Evolutionary conservation across 2,113 vertebrate species (phyloP).

Genomic region (Carettochelys insculpta): DNA sequence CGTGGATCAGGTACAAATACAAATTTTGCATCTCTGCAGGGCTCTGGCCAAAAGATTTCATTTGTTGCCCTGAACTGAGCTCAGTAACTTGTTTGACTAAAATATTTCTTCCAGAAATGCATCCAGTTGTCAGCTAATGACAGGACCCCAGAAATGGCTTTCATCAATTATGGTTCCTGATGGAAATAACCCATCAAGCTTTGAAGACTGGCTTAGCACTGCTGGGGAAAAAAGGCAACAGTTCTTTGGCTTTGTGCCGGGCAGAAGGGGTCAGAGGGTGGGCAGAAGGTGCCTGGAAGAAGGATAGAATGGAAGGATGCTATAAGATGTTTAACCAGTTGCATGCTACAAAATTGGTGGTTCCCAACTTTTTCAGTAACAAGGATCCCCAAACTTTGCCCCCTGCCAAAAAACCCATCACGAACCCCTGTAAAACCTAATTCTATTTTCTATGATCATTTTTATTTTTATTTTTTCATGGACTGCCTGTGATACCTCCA

Average conservation of each 20-base stretch:
- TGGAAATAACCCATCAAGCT: background rate
- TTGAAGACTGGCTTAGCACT: background rate
- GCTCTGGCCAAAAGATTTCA: background rate
- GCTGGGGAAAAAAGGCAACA: background rate
- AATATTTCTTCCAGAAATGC: background rate
- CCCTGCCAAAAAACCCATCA: too few relatives aligned
- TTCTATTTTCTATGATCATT: too few relatives aligned
- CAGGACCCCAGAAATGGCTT: background rate
- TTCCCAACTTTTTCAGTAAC: too few relatives aligned
- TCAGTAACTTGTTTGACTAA: background rate
- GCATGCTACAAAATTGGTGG: background rate
- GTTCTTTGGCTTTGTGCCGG: background rate
- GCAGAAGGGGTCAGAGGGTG: background rate
- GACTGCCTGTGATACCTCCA: too few relatives aligned
- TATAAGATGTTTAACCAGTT: background rate
- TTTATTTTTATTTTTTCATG: too few relatives aligned
- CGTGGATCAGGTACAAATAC: too few relatives aligned
- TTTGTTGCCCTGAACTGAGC: background rate
- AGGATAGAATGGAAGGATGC: background rate
- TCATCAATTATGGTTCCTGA: background rate
- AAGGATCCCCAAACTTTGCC: too few relatives aligned
- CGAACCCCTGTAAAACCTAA: too few relatives aligned
- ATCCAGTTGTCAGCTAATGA: background rate
- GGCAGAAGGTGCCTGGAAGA: background rate
- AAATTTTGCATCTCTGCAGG: too few relatives aligned